phyloP scores from a whole-genome alignment of 2,888 invertebrate species.

The Cistogaster globosa region DNA sequence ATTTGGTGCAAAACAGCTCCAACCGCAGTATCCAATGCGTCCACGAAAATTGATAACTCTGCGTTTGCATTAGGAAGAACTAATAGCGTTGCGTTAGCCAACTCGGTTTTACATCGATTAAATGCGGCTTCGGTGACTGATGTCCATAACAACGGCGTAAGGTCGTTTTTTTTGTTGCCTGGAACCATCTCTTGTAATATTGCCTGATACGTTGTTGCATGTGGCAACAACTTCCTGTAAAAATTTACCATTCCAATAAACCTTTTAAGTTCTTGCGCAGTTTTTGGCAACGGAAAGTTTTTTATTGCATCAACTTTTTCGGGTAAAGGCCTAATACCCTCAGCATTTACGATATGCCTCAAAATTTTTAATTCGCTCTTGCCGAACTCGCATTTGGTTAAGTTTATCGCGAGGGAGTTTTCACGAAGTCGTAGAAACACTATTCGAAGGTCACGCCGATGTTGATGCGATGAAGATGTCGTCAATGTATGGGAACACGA shows the following conservation, averaged over 20 bases:
- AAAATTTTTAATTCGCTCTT: constrained; percentile 37
- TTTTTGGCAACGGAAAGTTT: neutral
- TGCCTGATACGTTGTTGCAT: neutral
- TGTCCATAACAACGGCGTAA: constrained; percentile 50
- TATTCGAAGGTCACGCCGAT: neutral
- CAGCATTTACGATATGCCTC: constrained; percentile 58
- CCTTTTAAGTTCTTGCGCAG: constrained; percentile 17
- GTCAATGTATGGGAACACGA: constrained; percentile 28
- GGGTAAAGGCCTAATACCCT: constrained; percentile 66
- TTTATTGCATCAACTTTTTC: neutral
- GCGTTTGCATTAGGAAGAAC: constrained; percentile 40
- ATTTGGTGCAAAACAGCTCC: constrained; percentile 53
- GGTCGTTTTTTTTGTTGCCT: constrained; percentile 66
- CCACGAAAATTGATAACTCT: constrained; percentile 37
- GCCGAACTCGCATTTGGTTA: constrained; percentile 55
- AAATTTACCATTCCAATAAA: neutral
- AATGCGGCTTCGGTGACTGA: constrained; percentile 52
- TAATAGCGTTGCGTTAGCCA: constrained; percentile 55
- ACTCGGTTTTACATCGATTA: constrained; percentile 40
- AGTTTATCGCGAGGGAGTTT: constrained; percentile 34
- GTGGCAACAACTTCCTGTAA: constrained; percentile 59
- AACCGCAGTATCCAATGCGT: constrained; percentile 59
- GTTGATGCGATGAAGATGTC: constrained; percentile 20
- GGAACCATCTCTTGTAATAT: constrained; percentile 39
- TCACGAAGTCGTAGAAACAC: constrained; percentile 25